Percentiles rank a stretch among this genome's conserved stretches.
Conservation (phyloP, 2,797 vertebrate species). For the Varecia variegata region DNA sequence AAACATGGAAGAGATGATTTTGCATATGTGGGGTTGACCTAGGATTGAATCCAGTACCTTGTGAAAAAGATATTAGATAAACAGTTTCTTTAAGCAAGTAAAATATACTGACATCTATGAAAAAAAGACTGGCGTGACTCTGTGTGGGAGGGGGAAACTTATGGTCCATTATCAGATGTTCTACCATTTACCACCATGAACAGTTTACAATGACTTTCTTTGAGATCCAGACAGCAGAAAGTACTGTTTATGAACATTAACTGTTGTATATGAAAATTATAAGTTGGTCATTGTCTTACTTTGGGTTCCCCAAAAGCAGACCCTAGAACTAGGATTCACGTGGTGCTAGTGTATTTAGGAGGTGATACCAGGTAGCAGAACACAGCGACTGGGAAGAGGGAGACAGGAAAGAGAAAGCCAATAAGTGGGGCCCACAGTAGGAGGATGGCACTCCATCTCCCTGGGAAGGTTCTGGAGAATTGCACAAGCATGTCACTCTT, state of each 20-base stretch:
- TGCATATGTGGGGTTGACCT: not conserved
- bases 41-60: not conserved
- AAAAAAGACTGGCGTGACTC: not conserved
- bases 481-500: accelerated
- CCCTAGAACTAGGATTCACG: not conserved
- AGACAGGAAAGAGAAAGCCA: not conserved
- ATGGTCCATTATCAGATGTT: not conserved
- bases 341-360: not conserved
- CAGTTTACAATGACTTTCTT: not conserved
- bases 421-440: accelerated
- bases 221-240: not conserved
- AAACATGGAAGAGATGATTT: not conserved
- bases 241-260: not conserved
- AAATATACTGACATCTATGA: not conserved
- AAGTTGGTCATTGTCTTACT: not conserved
- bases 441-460: not conserved
- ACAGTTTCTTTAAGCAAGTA: not conserved
- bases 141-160: too few relatives aligned
- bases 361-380: not conserved
- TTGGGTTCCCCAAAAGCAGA: not conserved
- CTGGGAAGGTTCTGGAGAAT: not conserved
- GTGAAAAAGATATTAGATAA: not conserved
- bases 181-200: not conserved
- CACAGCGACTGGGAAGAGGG: not conserved
- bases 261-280: not conserved